phyloP scores from a whole-genome alignment of 2,113 vertebrate genomes.

The Alligator mississippiensis region DNA sequence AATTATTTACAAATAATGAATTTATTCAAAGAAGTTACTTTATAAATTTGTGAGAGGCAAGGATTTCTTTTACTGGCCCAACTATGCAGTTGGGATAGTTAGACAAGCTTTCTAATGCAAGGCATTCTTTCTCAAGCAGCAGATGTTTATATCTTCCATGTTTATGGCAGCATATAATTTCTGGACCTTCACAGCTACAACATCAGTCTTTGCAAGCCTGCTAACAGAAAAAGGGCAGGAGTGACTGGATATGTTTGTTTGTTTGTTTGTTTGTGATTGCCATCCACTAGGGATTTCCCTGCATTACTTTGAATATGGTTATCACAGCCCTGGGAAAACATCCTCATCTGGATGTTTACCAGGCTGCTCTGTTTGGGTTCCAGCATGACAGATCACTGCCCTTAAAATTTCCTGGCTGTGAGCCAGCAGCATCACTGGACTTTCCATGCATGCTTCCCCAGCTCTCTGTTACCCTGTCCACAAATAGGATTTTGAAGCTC shows the following conservation, averaged over 20 bases:
- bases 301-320: neutral
- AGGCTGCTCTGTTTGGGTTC: neutral
- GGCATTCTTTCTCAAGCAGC: no score
- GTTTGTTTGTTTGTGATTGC: neutral
- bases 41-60: neutral
- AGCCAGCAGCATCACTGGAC: neutral
- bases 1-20: neutral
- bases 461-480: neutral
- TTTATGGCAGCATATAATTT: no score
- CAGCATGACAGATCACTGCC: neutral
- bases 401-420: neutral
- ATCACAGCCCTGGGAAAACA: neutral
- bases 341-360: neutral
- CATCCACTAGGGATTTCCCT: neutral
- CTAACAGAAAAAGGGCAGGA: neutral
- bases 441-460: neutral
- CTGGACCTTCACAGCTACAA: no score
- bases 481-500: neutral
- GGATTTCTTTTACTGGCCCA: no score
- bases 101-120: no score
- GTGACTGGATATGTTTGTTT: neutral
- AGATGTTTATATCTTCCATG: no score
- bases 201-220: neutral
- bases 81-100: no score
- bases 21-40: neutral